phyloP scores from a whole-genome alignment of 2,888 invertebrate genomes.

The Oscheius myriophilus region DNA sequence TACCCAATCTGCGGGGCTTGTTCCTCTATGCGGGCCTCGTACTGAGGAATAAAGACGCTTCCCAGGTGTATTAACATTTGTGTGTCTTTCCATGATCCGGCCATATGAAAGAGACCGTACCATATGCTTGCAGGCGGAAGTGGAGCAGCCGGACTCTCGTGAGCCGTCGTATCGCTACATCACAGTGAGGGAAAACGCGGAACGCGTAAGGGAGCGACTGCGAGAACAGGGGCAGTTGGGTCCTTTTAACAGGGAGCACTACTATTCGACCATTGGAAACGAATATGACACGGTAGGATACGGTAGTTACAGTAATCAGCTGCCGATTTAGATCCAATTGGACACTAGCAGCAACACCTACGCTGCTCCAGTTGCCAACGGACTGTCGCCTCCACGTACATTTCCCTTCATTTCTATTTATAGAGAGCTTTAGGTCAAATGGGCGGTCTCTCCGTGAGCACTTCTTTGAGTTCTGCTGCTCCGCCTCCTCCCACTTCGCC shows the following conservation, averaged over 20 bases:
- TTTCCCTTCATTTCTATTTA: background rate
- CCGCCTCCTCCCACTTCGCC: constrained; percentile 67
- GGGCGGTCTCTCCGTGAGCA: background rate
- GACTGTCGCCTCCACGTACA: background rate
- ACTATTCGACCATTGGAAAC: constrained; percentile 66
- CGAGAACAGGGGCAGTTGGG: constrained; percentile 53
- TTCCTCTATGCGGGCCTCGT: no score
- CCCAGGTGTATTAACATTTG: no score
- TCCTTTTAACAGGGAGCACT: constrained; percentile 60
- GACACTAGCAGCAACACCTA: constrained; percentile 13
- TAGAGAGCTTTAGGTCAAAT: background rate
- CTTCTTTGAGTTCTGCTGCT: constrained; percentile 18
- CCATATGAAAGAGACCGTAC: constrained; percentile 8
- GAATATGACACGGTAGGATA: constrained; percentile 63
- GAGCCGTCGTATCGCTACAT: constrained; percentile 68
- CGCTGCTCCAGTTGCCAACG: background rate
- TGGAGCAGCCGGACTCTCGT: constrained; percentile 37
- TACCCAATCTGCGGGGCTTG: no score
- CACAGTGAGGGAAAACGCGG: constrained; percentile 62
- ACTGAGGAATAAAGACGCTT: no score
- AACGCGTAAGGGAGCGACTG: constrained; percentile 62
- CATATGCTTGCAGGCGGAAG: background rate
- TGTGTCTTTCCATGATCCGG: no score
- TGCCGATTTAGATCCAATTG: background rate
- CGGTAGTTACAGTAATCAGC: background rate